phyloP scores from a whole-genome alignment of 1,140 invertebrate species.

The Himalopsyche phryganea region DNA sequence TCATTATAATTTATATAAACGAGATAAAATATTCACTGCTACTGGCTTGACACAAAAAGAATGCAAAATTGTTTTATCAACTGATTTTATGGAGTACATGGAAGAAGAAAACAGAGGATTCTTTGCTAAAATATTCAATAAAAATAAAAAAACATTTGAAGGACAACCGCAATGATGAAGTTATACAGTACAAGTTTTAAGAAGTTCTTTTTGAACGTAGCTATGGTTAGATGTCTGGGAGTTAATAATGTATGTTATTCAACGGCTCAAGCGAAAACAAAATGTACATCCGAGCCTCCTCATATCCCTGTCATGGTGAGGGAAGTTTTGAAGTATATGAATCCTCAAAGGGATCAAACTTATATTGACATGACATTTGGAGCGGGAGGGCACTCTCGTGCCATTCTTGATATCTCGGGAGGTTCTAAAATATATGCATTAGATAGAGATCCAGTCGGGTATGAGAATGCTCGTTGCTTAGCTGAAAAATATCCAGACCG shows the following conservation, averaged over 20 bases:
- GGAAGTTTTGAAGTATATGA: slow-evolving; percentile 66
- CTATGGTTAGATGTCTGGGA: no score
- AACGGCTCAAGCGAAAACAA: no score
- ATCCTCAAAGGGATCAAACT: slow-evolving; percentile 57
- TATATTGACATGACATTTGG: slow-evolving; percentile 93
- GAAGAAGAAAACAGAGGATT: slow-evolving; percentile 56
- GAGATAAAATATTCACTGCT: slow-evolving; percentile 57
- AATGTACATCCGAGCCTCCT: slow-evolving; percentile 22
- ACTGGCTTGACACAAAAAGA: slow-evolving; percentile 66
- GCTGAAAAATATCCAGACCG: slow-evolving; percentile 63
- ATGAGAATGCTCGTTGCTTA: slow-evolving; percentile 63
- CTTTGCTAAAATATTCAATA: slow-evolving; percentile 47
- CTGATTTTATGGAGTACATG: slow-evolving; percentile 64
- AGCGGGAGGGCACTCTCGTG: slow-evolving; percentile 80
- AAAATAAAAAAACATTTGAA: slow-evolving; percentile 37
- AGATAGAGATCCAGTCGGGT: slow-evolving; percentile 82
- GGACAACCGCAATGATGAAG: slow-evolving; percentile 33
- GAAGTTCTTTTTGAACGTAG: slow-evolving; percentile 1
- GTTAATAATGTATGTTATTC: no score
- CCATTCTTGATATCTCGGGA: slow-evolving; percentile 56
- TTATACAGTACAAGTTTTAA: not conserved
- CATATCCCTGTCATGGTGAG: slow-evolving; percentile 71
- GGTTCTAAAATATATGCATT: slow-evolving; percentile 73
- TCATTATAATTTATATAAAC: slow-evolving; percentile 63
- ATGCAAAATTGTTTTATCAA: slow-evolving; percentile 67